phyloP scores from a whole-genome alignment of 2,113 vertebrate species.

The Urocolius indicus region DNA sequence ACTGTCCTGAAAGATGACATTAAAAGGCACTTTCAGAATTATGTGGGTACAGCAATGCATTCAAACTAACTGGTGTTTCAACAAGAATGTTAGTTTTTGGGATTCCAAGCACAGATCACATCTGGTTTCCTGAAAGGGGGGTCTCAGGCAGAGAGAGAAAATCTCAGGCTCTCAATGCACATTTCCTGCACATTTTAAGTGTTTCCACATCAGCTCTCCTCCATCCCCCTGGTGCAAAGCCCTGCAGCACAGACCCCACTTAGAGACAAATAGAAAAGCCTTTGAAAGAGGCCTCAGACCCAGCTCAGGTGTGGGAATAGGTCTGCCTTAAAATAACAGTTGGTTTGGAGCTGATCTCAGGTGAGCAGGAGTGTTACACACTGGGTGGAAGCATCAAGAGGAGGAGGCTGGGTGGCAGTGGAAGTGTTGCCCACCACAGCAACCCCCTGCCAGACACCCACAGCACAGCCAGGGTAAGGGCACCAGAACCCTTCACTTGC shows the following conservation, averaged over 20 bases:
- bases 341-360: not conserved
- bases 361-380: not conserved
- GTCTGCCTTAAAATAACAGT: not conserved
- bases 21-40: not conserved
- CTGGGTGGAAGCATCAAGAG: not conserved
- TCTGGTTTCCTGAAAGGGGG: not conserved
- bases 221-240: not conserved
- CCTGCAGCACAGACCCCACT: not conserved
- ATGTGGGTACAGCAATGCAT: not conserved
- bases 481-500: not conserved
- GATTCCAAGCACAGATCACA: accelerated
- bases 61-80: not conserved
- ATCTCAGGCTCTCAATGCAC: not conserved
- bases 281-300: not conserved
- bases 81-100: not conserved
- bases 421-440: too few relatives aligned
- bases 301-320: not conserved
- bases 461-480: not conserved
- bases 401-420: not conserved
- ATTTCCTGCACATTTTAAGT: not conserved
- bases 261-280: not conserved
- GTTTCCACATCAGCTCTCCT: not conserved
- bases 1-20: not conserved
- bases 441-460: not conserved
- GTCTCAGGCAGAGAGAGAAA: not conserved